These are phyloP conservation scores for Eptesicus fuscus DNA, from an alignment of 2,113 vertebrate species.

Conservation along the genomic window DNA sequence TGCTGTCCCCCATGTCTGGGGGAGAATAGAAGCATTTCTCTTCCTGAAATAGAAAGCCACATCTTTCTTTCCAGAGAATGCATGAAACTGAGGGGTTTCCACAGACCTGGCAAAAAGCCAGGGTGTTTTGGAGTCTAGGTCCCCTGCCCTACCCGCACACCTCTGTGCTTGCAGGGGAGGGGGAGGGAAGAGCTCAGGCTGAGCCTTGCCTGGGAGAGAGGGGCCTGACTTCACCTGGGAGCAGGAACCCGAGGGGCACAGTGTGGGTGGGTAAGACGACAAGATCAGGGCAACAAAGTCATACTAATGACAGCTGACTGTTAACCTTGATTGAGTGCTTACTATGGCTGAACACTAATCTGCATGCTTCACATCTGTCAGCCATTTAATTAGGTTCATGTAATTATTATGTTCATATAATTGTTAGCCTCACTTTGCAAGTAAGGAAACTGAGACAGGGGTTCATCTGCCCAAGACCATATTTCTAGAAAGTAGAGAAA, in stretches of 20 bases:
- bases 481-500: not conserved
- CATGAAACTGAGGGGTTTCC: conserved; percentile 58
- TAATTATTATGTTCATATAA: not conserved
- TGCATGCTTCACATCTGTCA: not conserved
- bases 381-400: not conserved
- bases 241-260: not conserved
- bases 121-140: conserved; percentile 62
- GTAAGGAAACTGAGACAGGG: not conserved
- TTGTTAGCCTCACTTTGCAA: not conserved
- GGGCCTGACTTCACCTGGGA: not conserved
- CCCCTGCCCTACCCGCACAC: not conserved
- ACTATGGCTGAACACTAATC: not conserved
- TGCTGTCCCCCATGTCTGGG: conserved; percentile 55
- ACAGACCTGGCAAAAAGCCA: conserved; percentile 64
- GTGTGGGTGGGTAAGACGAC: not conserved
- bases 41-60: conserved; percentile 72
- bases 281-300: not conserved
- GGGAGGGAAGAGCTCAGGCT: not conserved
- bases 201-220: not conserved
- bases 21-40: conserved; percentile 68
- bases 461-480: not conserved
- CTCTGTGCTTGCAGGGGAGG: not conserved
- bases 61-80: conserved; percentile 76
- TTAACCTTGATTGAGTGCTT: not conserved
- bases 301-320: not conserved